Percentiles rank a stretch among this genome's conserved stretches.
Evolutionary conservation across 2,113 vertebrate species (phyloP).

Genomic region (Pycnonotus jocosus): DNA sequence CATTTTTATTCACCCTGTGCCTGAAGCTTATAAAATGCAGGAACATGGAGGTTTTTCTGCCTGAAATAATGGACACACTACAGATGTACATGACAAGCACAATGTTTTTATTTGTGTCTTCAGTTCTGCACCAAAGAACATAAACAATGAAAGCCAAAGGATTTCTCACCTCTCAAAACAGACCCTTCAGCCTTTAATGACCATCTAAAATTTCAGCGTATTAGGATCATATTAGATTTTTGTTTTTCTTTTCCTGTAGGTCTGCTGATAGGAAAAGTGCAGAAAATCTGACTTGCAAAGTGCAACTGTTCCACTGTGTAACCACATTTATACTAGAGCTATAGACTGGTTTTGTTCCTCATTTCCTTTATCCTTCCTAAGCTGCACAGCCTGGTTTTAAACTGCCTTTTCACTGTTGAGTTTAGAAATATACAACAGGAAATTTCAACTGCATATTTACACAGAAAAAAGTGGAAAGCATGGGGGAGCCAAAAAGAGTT

Average conservation of each 20-base stretch:
- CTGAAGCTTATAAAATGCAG: neutral
- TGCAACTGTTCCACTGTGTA: neutral
- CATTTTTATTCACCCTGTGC: neutral
- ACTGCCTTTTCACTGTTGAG: slow-evolving; percentile 1
- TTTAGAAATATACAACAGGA: slow-evolving; percentile 10
- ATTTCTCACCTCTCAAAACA: neutral
- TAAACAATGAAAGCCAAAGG: neutral
- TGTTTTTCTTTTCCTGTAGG: neutral
- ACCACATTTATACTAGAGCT: neutral
- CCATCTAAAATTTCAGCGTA: neutral
- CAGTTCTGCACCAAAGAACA: neutral
- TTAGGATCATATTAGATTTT: neutral
- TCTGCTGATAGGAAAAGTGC: neutral
- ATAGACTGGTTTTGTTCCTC: neutral
- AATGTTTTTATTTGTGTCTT: neutral
- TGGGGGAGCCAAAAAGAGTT: neutral
- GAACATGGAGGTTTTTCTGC: neutral
- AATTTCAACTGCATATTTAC: slow-evolving; percentile 6
- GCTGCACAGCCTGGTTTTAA: neutral
- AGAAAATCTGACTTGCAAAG: slow-evolving; percentile 29
- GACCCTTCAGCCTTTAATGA: neutral
- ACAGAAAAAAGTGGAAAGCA: neutral
- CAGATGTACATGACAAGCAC: neutral
- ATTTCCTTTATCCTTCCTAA: slow-evolving; percentile 25
- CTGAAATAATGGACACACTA: neutral